Base-by-base conservation (phyloP, 2,888 invertebrate species). In the Caenorhabditis drosophilae region DNA sequence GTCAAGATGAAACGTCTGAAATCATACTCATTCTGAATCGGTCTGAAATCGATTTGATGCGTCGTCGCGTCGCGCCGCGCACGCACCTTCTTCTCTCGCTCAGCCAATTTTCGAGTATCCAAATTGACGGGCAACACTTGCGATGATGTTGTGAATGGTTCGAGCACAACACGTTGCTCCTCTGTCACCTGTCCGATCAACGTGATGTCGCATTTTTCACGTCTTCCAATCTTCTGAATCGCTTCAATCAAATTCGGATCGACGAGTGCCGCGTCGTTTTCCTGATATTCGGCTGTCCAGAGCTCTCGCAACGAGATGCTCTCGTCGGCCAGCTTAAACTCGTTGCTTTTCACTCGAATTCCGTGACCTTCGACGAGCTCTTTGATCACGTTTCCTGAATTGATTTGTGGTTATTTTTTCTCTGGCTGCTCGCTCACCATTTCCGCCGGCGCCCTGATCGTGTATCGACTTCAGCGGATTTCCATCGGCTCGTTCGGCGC, bases 391-490 rank as follows among this genome's bases (percentile, higher is more conserved):
- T 98, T 98, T 1, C 96, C 89, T 89, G 74, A 11, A 61, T 48
- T 31, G 26, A 27, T 9, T 22, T 12, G 15, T 1, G 26, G 11
- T 22, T 7, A 46, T 26, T 27, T 45, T 23, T 40, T 18, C 35
- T 6, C 26, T 9, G 15, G 27, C 35, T 47, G n/a, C 18, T 31
- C 16, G 50, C 49, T 7, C 1, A 86, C 86, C 87, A 79, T 87
- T 87, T 45, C 97, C 97, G n/a, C 97, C 97, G 9, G 97, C 97
- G 20, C 97, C 97, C 87, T 97, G 97, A 86, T 98, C 97, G 84
- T 98, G 97, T 77, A 98, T 96, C 88, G 94, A 90, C 77, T 88
- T 88, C 76, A 97, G 93, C 2, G 96, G 96, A 86, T 97, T 94
- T 15, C 87, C 86, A 0, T 88, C 87, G 1, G 44, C 0, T 41